phyloP scores from a whole-genome alignment of 2,113 vertebrate genomes.

The Calyptommatus sinebrachiatus region DNA sequence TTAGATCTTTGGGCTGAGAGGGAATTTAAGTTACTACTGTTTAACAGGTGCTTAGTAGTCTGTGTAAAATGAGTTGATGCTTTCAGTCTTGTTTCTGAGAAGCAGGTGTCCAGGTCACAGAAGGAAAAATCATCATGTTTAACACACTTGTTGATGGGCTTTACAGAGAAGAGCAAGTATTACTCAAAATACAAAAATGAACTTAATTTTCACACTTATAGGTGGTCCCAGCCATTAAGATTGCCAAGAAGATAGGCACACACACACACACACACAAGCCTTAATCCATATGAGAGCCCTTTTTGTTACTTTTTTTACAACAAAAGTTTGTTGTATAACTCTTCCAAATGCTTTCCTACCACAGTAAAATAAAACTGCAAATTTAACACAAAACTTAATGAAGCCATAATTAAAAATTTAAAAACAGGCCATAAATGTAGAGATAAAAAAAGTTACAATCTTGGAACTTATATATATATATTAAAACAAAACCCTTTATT shows the following conservation, averaged over 20 bases:
- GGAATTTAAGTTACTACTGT: constrained; percentile 55
- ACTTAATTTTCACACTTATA: neutral
- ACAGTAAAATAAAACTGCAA: neutral
- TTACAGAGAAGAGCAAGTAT: neutral
- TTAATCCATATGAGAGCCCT: neutral
- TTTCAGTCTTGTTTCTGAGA: neutral
- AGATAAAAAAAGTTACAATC: neutral
- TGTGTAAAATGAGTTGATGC: constrained; percentile 33
- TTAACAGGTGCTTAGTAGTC: constrained; percentile 51
- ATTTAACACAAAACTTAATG: neutral
- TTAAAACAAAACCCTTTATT: too few species aligned
- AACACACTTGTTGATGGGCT: fast-evolving
- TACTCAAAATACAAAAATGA: fast-evolving
- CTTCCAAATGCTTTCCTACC: neutral
- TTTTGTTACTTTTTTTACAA: too few species aligned
- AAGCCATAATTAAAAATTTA: neutral
- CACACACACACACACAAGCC: too few species aligned
- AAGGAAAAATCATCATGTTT: fast-evolving
- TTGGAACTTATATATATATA: neutral
- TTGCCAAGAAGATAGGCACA: neutral
- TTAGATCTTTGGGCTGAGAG: constrained; percentile 9
- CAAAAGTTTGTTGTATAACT: neutral
- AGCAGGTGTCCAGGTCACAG: constrained; percentile 29
- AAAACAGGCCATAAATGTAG: too few species aligned
- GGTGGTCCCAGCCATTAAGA: neutral